Evolutionary conservation across 2,113 vertebrate genomes (phyloP).

Genomic region (Callorhinus ursinus): DNA sequence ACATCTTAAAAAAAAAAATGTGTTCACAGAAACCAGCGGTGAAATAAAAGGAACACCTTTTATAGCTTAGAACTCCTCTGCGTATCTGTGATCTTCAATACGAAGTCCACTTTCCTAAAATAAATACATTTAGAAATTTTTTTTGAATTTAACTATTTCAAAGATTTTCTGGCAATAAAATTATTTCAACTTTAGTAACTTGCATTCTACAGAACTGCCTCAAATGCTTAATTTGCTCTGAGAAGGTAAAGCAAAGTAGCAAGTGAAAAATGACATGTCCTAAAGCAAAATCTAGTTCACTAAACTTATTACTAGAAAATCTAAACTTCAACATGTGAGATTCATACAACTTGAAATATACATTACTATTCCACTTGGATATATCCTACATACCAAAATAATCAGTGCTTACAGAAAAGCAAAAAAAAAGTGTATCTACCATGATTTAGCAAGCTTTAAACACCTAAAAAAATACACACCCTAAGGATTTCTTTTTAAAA

Average conservation of each 20-base stretch:
- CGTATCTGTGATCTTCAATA: neutral
- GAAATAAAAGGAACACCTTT: neutral
- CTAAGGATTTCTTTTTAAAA: conserved; percentile 17
- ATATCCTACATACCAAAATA: conserved; percentile 36
- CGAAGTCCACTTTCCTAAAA: conserved; percentile 53
- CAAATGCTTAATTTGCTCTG: conserved; percentile 27
- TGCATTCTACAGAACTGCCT: conserved; percentile 39
- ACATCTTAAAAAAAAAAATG: neutral
- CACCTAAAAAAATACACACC: neutral
- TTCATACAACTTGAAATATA: conserved; percentile 12
- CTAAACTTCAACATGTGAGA: conserved; percentile 16
- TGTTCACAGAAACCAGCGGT: neutral
- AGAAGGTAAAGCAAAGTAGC: conserved; percentile 14
- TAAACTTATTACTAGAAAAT: conserved; percentile 49
- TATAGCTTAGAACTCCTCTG: conserved; percentile 27
- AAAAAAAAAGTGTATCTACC: neutral
- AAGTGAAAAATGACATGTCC: conserved; percentile 40
- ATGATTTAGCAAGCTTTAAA: conserved; percentile 16
- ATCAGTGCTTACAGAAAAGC: neutral
- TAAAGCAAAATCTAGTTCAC: conserved; percentile 47
- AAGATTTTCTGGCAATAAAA: conserved; percentile 28
- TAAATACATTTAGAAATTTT: neutral
- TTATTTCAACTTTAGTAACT: conserved; percentile 1
- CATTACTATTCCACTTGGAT: neutral
- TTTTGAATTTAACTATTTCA: neutral